phyloP scores from a whole-genome alignment of 2,888 invertebrate genomes.

The Eremobia ochroleuca region DNA sequence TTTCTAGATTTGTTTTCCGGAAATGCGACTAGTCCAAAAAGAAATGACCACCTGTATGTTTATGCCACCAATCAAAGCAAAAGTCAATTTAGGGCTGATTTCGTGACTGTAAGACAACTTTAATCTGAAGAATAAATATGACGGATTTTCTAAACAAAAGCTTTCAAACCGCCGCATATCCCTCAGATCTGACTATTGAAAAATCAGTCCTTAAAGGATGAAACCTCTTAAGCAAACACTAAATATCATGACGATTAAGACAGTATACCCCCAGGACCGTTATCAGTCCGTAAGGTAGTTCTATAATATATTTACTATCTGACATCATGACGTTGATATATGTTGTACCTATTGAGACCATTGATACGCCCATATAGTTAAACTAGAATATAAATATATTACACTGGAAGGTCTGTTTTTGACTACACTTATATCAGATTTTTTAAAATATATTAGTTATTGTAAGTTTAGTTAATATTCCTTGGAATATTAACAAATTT shows the following conservation, averaged over 20 bases:
- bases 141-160: neutral
- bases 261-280: constrained; percentile 29
- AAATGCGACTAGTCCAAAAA: neutral
- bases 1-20: neutral
- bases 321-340: constrained; percentile 42
- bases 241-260: constrained; percentile 19
- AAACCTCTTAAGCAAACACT: neutral
- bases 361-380: neutral
- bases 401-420: neutral
- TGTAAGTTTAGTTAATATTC: neutral
- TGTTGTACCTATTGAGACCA: constrained; percentile 12
- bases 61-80: neutral
- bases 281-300: constrained; percentile 28
- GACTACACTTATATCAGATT: neutral
- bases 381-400: neutral
- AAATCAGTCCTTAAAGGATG: neutral
- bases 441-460: neutral
- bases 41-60: neutral
- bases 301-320: constrained; percentile 33
- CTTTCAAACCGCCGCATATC: neutral
- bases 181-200: neutral
- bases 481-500: neutral
- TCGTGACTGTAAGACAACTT: neutral
- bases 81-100: neutral
- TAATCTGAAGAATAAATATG: no score